A percentile compares a stretch with the other conserved stretches of the same genome.
Conservation (phyloP, 2,888 invertebrate species). For the Macaria notata region DNA sequence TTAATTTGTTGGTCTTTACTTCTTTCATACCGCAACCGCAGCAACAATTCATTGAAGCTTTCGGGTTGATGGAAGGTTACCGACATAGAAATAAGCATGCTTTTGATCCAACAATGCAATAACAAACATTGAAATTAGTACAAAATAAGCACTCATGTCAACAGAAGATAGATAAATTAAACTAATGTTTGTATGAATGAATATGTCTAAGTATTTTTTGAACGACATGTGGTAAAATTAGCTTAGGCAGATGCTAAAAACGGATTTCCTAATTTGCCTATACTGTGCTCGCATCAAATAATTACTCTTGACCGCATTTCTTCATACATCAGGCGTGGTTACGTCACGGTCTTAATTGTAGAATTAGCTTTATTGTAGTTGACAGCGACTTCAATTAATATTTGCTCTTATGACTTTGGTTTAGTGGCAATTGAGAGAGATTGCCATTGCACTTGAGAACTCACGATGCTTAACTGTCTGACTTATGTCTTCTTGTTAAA, state of each 20-base stretch:
- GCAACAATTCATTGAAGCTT: no score
- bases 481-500: no score
- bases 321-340: constrained; percentile 33
- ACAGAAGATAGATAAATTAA: no score
- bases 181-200: no score
- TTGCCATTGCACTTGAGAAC: constrained; percentile 8
- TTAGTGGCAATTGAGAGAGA: constrained; percentile 14
- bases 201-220: no score
- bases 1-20: no score
- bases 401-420: constrained; percentile 32
- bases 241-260: constrained; percentile 5
- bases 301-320: constrained; percentile 47
- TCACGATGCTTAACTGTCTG: background rate
- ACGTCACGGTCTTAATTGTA: constrained; percentile 44
- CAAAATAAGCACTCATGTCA: no score
- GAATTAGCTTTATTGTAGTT: constrained; percentile 49
- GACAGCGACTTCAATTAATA: constrained; percentile 43
- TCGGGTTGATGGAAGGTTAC: no score
- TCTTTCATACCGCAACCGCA: no score
- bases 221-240: background rate
- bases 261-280: constrained; percentile 28
- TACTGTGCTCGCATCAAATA: constrained; percentile 37
- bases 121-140: no score
- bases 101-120: no score
- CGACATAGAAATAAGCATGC: no score